These are phyloP conservation scores for Casuarius casuarius DNA, from an alignment of 2,113 vertebrate genomes.

Conservation along the genomic window DNA sequence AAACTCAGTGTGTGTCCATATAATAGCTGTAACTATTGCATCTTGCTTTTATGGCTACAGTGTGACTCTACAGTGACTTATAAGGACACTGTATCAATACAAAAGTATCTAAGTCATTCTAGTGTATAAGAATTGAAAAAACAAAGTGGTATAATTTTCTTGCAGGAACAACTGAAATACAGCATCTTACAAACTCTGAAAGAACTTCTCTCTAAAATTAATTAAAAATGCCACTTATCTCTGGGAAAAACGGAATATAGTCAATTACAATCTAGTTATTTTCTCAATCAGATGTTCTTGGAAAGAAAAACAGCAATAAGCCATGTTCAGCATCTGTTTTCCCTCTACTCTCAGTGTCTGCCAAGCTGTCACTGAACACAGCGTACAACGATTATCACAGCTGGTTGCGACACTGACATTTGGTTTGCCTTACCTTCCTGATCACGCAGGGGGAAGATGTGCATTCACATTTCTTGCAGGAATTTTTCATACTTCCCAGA, in stretches of 20 bases:
- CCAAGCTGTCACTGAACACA: neutral
- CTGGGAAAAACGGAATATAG: neutral
- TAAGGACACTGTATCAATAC: neutral
- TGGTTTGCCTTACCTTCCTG: neutral
- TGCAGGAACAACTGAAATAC: neutral
- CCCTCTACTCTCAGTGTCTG: neutral
- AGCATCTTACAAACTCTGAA: neutral
- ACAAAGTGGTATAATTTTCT: neutral
- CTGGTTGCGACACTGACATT: neutral
- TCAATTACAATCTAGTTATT: neutral
- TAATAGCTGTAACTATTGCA: neutral
- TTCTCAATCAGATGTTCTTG: neutral
- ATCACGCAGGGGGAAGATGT: neutral
- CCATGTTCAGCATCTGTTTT: neutral
- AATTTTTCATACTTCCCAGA: neutral
- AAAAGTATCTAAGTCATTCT: neutral
- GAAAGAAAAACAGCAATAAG: neutral
- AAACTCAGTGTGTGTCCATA: fast-evolving
- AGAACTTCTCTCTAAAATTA: neutral
- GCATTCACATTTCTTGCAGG: neutral
- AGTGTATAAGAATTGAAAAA: neutral
- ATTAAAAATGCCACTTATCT: neutral
- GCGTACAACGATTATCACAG: neutral
- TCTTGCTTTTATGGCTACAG: neutral
- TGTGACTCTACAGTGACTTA: neutral